Evolutionary conservation across 1,140 invertebrate genomes (phyloP).

Genomic region (Drosophila leontia): DNA sequence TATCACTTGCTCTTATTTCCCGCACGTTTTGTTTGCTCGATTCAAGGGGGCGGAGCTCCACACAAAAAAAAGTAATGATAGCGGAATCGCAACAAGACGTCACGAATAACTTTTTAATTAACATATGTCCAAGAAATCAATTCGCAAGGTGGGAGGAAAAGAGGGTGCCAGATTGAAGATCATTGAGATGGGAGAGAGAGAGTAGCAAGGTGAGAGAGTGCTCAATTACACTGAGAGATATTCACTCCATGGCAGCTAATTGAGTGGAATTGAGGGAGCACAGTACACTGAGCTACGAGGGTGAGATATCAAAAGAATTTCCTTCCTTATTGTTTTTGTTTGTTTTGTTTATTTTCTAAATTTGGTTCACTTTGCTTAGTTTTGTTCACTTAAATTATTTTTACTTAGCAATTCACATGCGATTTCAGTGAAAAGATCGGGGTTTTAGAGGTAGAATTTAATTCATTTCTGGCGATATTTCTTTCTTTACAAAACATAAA

Average conservation of each 20-base stretch:
- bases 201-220: slow-evolving; percentile 9
- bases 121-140: slow-evolving; percentile 33
- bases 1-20: slow-evolving; percentile 47
- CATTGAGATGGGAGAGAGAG: not conserved
- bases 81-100: slow-evolving; percentile 48
- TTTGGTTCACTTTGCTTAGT: no score
- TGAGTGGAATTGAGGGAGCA: slow-evolving; percentile 25
- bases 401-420: no score
- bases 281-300: slow-evolving; percentile 20
- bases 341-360: no score
- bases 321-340: no score
- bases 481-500: no score
- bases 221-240: slow-evolving; percentile 7
- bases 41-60: slow-evolving; percentile 35
- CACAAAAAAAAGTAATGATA: slow-evolving; percentile 23
- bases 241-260: slow-evolving; percentile 9
- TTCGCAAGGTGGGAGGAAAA: slow-evolving; percentile 19
- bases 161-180: slow-evolving; percentile 16
- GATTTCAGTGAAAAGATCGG: no score
- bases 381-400: no score
- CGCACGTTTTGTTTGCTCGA: slow-evolving; percentile 59
- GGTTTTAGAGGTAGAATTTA: no score
- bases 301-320: no score
- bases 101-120: slow-evolving; percentile 70
- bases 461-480: no score